Conservation (phyloP, 2,797 vertebrate genomes). For the Todus mexicanus region DNA sequence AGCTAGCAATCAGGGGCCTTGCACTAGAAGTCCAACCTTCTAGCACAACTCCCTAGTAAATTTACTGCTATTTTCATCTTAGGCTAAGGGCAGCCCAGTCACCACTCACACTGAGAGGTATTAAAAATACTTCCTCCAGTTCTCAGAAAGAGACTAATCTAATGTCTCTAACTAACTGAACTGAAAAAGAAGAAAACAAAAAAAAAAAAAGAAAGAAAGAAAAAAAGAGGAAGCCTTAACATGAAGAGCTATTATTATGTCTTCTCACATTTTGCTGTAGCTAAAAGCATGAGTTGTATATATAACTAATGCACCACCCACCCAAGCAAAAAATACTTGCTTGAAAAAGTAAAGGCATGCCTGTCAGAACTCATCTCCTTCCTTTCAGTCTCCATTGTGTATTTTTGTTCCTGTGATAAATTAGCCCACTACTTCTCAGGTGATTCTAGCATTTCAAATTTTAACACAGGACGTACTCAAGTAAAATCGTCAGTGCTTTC, state of each 20-base stretch:
- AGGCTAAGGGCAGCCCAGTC: conserved; percentile 45
- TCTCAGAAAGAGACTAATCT: conserved; percentile 69
- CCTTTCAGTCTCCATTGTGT: conserved; percentile 61
- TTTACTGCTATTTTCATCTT: conserved; percentile 27
- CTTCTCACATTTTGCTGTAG: conserved; percentile 48
- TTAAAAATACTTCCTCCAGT: conserved; percentile 48
- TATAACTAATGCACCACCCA: conserved; percentile 44
- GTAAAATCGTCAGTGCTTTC: neutral
- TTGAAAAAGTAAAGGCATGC: conserved; percentile 48
- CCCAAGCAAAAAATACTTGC: conserved; percentile 15
- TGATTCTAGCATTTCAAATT: conserved; percentile 11
- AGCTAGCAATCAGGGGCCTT: neutral
- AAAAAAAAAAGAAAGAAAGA: neutral
- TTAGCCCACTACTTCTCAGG: conserved; percentile 33
- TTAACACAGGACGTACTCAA: neutral
- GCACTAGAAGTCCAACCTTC: conserved; percentile 14
- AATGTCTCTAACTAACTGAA: conserved; percentile 55
- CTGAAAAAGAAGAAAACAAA: neutral
- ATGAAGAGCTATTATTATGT: conserved; percentile 42
- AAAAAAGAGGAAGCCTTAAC: conserved; percentile 31
- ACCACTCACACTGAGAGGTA: neutral
- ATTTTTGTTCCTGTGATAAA: conserved; percentile 37
- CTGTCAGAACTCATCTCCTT: conserved; percentile 43
- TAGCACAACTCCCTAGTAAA: conserved; percentile 37
- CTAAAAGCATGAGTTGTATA: conserved; percentile 58